A percentile compares a stretch with the other conserved stretches of the same genome.
These are phyloP conservation scores for Danaus chrysippus DNA, from an alignment of 2,888 invertebrate species.

Conservation along the genomic window DNA sequence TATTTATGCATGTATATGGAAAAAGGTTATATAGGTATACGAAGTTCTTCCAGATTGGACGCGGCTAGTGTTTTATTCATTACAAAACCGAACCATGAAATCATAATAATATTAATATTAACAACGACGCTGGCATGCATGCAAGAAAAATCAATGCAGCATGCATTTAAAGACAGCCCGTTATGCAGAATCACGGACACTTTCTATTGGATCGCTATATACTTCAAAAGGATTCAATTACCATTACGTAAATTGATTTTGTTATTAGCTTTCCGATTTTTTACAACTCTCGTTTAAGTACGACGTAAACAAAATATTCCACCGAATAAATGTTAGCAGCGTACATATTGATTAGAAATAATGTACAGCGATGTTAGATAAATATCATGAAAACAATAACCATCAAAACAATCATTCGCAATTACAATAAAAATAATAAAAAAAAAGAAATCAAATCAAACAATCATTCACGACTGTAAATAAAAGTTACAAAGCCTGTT, in stretches of 20 bases:
- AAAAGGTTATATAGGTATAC: no score
- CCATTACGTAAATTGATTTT: slow-evolving; percentile 1
- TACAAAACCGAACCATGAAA: slow-evolving; percentile 1
- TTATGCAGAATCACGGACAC: slow-evolving; percentile 4
- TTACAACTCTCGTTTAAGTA: neutral
- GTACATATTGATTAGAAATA: no score
- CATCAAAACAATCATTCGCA: neutral
- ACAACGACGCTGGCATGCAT: neutral
- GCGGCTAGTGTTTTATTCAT: neutral
- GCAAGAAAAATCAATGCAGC: neutral
- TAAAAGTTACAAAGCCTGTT: no score
- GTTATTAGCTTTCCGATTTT: neutral
- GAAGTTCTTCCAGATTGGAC: no score
- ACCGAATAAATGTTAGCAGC: neutral
- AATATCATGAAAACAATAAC: neutral
- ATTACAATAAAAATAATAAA: neutral
- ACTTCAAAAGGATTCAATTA: neutral
- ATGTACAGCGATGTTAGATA: neutral
- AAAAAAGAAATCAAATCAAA: neutral
- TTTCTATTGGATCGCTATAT: neutral
- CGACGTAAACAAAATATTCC: neutral
- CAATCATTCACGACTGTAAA: no score
- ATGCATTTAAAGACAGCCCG: neutral
- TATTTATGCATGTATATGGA: neutral
- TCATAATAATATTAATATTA: slow-evolving; percentile 7